Evolutionary conservation across 2,797 vertebrate species (phyloP).

Genomic region (Phataginus tricuspis): DNA sequence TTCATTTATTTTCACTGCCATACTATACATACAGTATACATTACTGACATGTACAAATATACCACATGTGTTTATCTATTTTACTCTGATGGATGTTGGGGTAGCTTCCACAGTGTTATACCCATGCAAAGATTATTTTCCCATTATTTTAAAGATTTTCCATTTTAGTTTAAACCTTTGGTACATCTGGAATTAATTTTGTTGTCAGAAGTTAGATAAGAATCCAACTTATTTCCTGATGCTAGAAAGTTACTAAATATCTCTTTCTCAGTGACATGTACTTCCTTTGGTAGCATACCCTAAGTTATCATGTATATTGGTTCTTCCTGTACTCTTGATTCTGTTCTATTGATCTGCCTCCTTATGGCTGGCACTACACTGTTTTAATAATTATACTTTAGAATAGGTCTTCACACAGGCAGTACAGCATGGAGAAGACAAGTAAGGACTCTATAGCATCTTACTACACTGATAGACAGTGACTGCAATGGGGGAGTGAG

Average conservation of each 20-base stretch:
- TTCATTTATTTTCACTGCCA: background rate
- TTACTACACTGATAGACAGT: too few species aligned
- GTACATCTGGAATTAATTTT: background rate
- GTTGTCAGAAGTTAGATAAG: background rate
- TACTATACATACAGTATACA: background rate
- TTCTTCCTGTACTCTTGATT: background rate
- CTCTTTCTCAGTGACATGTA: background rate
- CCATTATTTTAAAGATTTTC: constrained; percentile 9
- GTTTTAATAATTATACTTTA: background rate
- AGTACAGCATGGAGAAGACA: too few species aligned
- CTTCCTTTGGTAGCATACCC: background rate
- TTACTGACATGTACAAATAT: background rate
- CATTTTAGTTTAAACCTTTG: background rate
- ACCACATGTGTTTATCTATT: background rate
- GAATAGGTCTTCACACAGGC: background rate
- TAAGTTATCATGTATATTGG: background rate
- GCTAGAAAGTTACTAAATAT: background rate
- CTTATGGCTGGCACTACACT: background rate
- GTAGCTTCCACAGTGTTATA: background rate
- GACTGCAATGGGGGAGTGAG: too few species aligned
- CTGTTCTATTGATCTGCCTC: background rate
- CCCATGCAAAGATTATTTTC: background rate
- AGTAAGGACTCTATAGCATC: too few species aligned
- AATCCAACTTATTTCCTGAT: background rate
- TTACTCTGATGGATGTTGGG: background rate